phyloP scores from a whole-genome alignment of 2,113 vertebrate genomes.

The Hippocampus guttulatus region DNA sequence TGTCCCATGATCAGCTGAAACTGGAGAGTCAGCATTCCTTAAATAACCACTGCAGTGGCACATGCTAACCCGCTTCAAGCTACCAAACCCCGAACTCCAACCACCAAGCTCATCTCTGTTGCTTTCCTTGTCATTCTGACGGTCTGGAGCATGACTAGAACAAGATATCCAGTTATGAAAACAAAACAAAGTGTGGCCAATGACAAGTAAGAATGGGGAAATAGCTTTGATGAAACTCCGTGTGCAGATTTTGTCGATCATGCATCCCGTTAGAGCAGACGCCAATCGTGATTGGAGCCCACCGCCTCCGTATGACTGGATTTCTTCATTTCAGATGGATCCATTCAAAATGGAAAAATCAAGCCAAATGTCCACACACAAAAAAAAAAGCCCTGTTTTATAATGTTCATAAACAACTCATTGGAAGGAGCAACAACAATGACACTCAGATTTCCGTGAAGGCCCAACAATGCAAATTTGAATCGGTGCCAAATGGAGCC shows the following conservation, averaged over 20 bases:
- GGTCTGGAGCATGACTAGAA: slow-evolving; percentile 1
- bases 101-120: slow-evolving; percentile 22
- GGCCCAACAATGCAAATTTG: neutral
- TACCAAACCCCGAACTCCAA: slow-evolving; percentile 23
- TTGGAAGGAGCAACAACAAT: neutral
- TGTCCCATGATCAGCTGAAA: slow-evolving; percentile 52
- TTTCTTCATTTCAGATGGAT: neutral
- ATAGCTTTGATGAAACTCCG: neutral
- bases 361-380: neutral
- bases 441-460: neutral
- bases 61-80: slow-evolving; percentile 43
- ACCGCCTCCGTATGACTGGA: neutral
- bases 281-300: neutral
- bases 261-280: neutral
- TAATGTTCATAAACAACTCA: neutral
- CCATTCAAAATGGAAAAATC: neutral
- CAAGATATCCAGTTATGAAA: slow-evolving; percentile 3
- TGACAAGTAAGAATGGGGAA: neutral
- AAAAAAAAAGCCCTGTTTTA: neutral
- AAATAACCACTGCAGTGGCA: slow-evolving; percentile 58
- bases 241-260: neutral
- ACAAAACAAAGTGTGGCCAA: slow-evolving; percentile 9
- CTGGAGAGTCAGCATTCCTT: slow-evolving; percentile 66
- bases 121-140: slow-evolving; percentile 34
- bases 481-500: neutral